A percentile compares a stretch with the other conserved stretches of the same genome.
Evolutionary conservation across 2,797 vertebrate species (phyloP).

Genomic region (Falco columbarius): DNA sequence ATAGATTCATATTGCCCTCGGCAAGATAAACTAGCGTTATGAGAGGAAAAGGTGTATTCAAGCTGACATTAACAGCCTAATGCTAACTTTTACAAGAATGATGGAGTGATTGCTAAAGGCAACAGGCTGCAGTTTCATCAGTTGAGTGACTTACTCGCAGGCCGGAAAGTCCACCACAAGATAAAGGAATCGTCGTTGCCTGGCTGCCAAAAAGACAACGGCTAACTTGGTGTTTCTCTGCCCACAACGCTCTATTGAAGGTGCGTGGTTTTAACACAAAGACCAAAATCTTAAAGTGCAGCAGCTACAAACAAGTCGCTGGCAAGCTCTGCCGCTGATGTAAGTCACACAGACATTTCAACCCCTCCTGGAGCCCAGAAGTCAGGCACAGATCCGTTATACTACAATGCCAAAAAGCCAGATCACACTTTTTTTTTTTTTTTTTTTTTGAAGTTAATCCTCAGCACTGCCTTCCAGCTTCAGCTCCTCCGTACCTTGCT

Average conservation of each 20-base stretch:
- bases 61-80: not conserved
- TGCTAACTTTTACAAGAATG: rapidly evolving
- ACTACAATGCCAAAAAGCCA: no score
- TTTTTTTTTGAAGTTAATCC: not conserved
- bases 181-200: not conserved
- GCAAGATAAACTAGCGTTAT: rapidly evolving
- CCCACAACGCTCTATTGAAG: rapidly evolving
- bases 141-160: not conserved
- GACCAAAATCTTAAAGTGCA: not conserved
- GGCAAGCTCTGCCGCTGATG: not conserved
- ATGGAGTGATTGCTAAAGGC: not conserved
- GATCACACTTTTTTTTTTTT: not conserved
- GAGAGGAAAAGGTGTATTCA: not conserved
- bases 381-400: not conserved
- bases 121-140: rapidly evolving
- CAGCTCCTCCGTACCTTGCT: conserved; percentile 78
- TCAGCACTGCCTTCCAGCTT: not conserved
- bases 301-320: not conserved
- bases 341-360: not conserved
- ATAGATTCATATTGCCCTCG: rapidly evolving
- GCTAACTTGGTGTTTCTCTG: not conserved
- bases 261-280: not conserved
- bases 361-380: not conserved
- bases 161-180: rapidly evolving
- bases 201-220: rapidly evolving